Conservation (phyloP, 2,888 invertebrate genomes). For the Notodonta dromedarius region DNA sequence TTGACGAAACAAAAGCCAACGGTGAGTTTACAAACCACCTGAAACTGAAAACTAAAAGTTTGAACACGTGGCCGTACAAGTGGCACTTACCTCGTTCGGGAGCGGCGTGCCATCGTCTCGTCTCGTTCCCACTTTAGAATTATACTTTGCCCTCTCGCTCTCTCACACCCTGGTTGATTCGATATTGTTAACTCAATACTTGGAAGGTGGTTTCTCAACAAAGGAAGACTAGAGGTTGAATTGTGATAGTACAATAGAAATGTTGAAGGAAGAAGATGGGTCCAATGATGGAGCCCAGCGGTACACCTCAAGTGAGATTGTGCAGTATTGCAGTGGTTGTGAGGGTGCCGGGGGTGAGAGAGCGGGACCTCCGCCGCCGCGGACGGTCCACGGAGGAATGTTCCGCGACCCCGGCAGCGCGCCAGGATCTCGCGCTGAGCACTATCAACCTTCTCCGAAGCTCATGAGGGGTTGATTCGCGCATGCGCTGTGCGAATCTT, state of each 20-base stretch:
- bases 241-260: conserved; percentile 17
- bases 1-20: conserved; percentile 39
- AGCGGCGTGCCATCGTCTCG: conserved; percentile 73
- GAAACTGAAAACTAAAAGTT: conserved; percentile 59
- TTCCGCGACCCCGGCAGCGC: conserved; percentile 68
- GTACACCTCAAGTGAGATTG: conserved; percentile 45
- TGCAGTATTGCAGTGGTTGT: conserved; percentile 52
- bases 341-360: conserved; percentile 73
- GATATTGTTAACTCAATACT: conserved; percentile 43
- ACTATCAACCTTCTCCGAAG: conserved; percentile 74
- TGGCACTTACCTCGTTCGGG: conserved; percentile 78
- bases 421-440: conserved; percentile 72
- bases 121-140: conserved; percentile 81
- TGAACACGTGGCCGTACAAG: conserved; percentile 74
- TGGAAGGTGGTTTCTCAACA: conserved; percentile 22
- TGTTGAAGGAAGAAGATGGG: conserved; percentile 16
- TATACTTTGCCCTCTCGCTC: conserved; percentile 73
- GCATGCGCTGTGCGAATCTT: conserved; percentile 65
- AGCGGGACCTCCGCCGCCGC: conserved; percentile 80
- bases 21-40: conserved; percentile 47
- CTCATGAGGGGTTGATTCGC: conserved; percentile 77
- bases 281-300: conserved; percentile 40
- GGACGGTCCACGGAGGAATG: conserved; percentile 82
- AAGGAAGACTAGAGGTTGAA: conserved; percentile 18
- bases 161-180: conserved; percentile 73